Evolutionary conservation across 2,888 invertebrate genomes (phyloP).

Genomic region (Andricus quercusramuli): DNA sequence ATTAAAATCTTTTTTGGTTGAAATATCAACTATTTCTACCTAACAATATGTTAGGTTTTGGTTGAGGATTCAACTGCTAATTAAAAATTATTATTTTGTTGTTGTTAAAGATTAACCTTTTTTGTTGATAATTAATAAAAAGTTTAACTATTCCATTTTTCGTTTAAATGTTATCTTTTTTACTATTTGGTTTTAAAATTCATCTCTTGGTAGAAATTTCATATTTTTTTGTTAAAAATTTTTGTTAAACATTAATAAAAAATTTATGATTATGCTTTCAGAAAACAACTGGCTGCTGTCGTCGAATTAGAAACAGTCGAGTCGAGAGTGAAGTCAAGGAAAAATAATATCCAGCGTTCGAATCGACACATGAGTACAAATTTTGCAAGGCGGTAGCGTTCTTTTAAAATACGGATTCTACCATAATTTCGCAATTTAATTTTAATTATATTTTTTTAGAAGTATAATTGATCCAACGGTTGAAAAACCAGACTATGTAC

Average conservation of each 20-base stretch:
- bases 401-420: background rate
- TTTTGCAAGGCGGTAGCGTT: slow-evolving; percentile 85
- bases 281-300: slow-evolving; percentile 84
- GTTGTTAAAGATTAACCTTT: too few species aligned
- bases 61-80: too few species aligned
- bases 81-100: too few species aligned
- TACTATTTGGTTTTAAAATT: too few species aligned
- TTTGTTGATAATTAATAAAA: too few species aligned
- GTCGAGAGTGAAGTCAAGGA: slow-evolving; percentile 91
- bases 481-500: background rate
- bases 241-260: background rate
- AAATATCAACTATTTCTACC: too few species aligned
- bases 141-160: too few species aligned
- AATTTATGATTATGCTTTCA: slow-evolving; percentile 60
- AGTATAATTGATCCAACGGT: background rate
- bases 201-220: too few species aligned
- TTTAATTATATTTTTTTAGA: background rate
- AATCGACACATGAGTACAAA: slow-evolving; percentile 89
- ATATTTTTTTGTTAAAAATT: too few species aligned
- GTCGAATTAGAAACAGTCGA: slow-evolving; percentile 87
- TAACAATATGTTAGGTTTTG: too few species aligned
- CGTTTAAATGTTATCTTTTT: too few species aligned
- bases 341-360: slow-evolving; percentile 93
- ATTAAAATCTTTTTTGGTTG: too few species aligned
- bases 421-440: background rate